Evolutionary conservation across 2,888 invertebrate genomes (phyloP).

Genomic region (Conus canariensis): DNA sequence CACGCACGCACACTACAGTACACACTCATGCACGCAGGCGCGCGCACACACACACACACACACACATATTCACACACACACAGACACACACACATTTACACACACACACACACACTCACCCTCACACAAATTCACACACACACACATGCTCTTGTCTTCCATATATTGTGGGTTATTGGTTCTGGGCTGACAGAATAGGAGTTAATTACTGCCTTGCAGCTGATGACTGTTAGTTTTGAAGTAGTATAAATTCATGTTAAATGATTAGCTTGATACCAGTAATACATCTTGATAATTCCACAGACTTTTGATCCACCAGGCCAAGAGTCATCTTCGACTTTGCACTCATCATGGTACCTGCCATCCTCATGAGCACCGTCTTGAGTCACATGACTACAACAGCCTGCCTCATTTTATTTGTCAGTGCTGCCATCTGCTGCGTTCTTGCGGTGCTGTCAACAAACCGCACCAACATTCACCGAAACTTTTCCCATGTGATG

Average conservation of each 20-base stretch:
- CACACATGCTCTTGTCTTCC: not conserved
- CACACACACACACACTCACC: constrained; percentile 8
- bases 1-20: too few relatives aligned
- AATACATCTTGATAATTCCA: too few relatives aligned
- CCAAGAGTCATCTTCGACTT: constrained; percentile 61
- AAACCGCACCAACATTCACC: not conserved
- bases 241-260: too few relatives aligned
- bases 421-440: constrained; percentile 26
- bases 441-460: constrained; percentile 5
- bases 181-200: too few relatives aligned
- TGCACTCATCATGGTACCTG: constrained; percentile 62
- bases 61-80: too few relatives aligned
- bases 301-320: constrained; percentile 45
- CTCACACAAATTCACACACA: constrained; percentile 9
- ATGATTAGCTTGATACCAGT: too few relatives aligned
- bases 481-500: constrained; percentile 23
- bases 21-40: too few relatives aligned
- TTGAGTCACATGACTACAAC: constrained; percentile 50
- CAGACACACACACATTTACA: not conserved
- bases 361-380: constrained; percentile 59
- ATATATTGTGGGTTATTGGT: too few relatives aligned
- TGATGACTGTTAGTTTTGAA: too few relatives aligned
- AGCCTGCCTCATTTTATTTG: constrained; percentile 33
- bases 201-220: too few relatives aligned
- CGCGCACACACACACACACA: too few relatives aligned